Base-by-base conservation (phyloP, 2,888 invertebrate species). In the Nephrocerus scutellatus region DNA sequence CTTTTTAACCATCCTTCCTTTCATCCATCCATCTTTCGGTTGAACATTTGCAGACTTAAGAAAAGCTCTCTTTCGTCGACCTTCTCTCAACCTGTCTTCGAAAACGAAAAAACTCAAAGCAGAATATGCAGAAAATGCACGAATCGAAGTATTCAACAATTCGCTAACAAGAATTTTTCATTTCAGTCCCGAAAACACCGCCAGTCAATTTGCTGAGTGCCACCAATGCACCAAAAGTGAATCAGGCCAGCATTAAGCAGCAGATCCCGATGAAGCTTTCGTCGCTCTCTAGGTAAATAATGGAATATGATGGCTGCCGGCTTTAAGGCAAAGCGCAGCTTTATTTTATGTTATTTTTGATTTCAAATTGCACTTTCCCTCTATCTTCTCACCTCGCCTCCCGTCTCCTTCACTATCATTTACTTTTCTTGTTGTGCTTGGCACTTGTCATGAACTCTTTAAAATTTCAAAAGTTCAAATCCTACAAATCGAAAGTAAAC, bases 181-280 rank as follows among this genome's bases (percentile, higher is more conserved):
- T 53, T 56, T 35, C 57, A 58, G 70, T 63, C 41, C 60, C 68
- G 46, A 70, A 74, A 46, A 72, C 76, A 41, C 72, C 85, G 41
- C 85, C 86, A 2, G 66, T 80, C 25, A 82, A 86, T 68, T 66
- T 87, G 44, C 74, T 84, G 43, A 85, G 85, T 63, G 80, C 86
- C 29, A 82, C 80, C 31, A 86, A 86, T 68, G 83, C 85, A 54
- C 80, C 84, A 52, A 84, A 84, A 66, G 75, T 76, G 6, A 74
- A 75, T 40, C 71, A 76, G 39, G 74, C 74, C 54, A 54, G 52
- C 26, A 79, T 91, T 2, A 89, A 87, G 57, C 93, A 93, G 58
- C 91, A 92, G 66, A 70, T 93, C 43, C 93, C 93, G 0, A 71
- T 91, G 49, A 92, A 92, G 63, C 72, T 92, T 29, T 88, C 89